Percentiles rank a stretch among this genome's conserved stretches.
Conservation (phyloP, 2,888 invertebrate genomes). For the Phyto melanocephala region DNA sequence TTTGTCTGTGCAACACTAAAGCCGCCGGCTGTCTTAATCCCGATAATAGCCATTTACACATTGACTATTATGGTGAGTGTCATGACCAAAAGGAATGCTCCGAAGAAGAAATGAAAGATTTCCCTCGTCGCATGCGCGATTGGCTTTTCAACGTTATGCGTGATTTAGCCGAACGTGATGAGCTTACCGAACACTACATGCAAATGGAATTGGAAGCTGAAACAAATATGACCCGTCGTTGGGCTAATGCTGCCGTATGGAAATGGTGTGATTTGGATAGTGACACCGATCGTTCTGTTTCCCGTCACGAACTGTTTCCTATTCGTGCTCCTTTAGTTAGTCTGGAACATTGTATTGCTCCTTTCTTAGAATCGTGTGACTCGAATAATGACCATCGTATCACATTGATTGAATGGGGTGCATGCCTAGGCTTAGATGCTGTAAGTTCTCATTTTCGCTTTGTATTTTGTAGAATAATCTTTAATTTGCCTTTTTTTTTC, state of each 20-base stretch:
- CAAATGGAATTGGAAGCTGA: constrained; percentile 94
- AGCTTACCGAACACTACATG: constrained; percentile 89
- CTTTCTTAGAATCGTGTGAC: constrained; percentile 96
- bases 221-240: constrained; percentile 88
- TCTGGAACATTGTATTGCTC: constrained; percentile 97
- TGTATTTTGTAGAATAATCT: neutral
- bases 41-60: constrained; percentile 91
- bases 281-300: constrained; percentile 93
- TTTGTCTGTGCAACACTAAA: constrained; percentile 92
- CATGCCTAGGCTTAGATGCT: constrained; percentile 90
- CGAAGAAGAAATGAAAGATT: constrained; percentile 93
- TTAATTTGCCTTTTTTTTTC: constrained; percentile 14
- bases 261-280: constrained; percentile 99
- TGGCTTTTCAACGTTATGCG: constrained; percentile 99
- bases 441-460: constrained; percentile 77
- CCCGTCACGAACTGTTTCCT: constrained; percentile 96
- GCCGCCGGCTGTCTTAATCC: constrained; percentile 86
- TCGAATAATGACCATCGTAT: constrained; percentile 92
- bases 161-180: constrained; percentile 93
- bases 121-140: constrained; percentile 97
- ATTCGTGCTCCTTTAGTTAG: constrained; percentile 96
- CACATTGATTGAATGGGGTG: constrained; percentile 95
- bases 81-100: constrained; percentile 90
- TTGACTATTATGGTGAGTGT: constrained; percentile 95
- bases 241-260: constrained; percentile 97